A percentile compares a stretch with the other conserved stretches of the same genome.
Conservation (phyloP, 2,797 vertebrate species). For the Poliocrania exsul region DNA sequence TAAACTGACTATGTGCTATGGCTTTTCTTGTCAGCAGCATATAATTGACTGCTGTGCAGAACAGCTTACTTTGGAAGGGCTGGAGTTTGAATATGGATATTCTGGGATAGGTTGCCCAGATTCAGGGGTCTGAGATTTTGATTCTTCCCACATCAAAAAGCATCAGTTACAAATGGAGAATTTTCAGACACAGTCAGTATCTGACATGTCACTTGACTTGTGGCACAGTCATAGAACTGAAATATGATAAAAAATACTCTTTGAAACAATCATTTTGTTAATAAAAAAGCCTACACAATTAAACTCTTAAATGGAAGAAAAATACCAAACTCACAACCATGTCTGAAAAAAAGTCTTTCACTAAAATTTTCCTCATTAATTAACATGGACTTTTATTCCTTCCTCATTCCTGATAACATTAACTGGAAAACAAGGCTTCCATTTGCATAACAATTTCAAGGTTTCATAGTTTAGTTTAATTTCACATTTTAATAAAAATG, state of each 20-base stretch:
- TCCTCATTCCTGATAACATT: background rate
- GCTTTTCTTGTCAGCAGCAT: background rate
- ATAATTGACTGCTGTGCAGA: background rate
- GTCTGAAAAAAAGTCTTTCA: background rate
- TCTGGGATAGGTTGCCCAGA: background rate
- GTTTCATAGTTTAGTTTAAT: background rate
- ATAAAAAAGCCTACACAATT: background rate
- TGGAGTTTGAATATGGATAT: background rate
- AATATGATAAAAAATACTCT: rapidly evolving
- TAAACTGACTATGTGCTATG: rapidly evolving
- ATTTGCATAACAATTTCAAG: background rate
- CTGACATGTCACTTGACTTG: background rate
- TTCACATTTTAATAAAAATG: background rate
- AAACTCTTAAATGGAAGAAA: background rate
- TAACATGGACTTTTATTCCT: background rate
- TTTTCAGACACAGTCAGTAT: background rate
- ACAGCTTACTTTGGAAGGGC: background rate
- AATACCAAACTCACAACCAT: background rate
- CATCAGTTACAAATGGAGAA: background rate
- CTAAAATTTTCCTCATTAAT: background rate
- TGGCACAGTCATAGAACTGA: background rate
- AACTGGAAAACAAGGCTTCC: background rate
- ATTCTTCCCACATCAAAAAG: background rate
- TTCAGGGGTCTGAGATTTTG: background rate
- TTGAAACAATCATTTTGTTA: background rate